Conservation (phyloP, 2,888 invertebrate genomes). For the Scaptomyza polygonia region DNA sequence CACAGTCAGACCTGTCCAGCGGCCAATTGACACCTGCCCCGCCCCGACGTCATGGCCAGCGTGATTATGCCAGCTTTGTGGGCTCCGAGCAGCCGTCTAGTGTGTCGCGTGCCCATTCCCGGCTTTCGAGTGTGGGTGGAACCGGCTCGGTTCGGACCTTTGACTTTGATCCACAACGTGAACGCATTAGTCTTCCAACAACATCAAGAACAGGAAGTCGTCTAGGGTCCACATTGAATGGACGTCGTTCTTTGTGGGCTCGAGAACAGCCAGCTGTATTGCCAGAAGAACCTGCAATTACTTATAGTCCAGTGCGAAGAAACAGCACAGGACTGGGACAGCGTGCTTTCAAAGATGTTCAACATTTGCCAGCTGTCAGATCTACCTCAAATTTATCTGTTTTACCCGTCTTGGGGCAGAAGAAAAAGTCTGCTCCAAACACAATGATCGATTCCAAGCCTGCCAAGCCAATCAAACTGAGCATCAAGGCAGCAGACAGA, state of each 20-base stretch:
- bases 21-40: conserved; percentile 65
- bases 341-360: conserved; percentile 3
- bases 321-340: conserved; percentile 28
- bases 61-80: conserved; percentile 72
- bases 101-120: conserved; percentile 65
- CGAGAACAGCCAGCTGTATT: conserved; percentile 48
- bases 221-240: conserved; percentile 22
- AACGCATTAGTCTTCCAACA: conserved; percentile 61
- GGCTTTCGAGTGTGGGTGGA: conserved; percentile 58
- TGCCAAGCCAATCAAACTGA: background rate
- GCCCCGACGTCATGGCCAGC: conserved; percentile 50
- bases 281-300: conserved; percentile 44
- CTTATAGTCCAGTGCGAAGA: conserved; percentile 26
- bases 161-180: conserved; percentile 75
- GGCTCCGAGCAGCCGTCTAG: conserved; percentile 62
- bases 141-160: conserved; percentile 58
- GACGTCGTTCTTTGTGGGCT: conserved; percentile 50
- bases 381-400: conserved; percentile 36
- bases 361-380: conserved; percentile 14
- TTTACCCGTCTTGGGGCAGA: too few relatives aligned
- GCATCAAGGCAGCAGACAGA: background rate
- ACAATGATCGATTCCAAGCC: conserved; percentile 1
- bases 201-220: conserved; percentile 34
- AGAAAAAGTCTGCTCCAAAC: conserved; percentile 1
- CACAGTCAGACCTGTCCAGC: conserved; percentile 70